phyloP scores from a whole-genome alignment of 2,888 invertebrate species.

The Ennomos quercinarius region DNA sequence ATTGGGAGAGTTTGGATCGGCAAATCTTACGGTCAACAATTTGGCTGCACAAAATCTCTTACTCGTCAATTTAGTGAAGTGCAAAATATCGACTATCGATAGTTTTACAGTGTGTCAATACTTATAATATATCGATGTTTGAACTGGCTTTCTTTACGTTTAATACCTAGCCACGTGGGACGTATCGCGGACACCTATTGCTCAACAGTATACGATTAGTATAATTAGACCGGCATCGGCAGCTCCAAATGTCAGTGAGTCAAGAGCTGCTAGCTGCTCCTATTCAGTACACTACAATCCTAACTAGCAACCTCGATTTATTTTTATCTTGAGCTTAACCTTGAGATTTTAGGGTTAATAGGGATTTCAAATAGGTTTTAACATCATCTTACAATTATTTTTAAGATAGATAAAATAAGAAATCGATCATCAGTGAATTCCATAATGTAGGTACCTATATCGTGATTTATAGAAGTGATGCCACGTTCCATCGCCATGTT shows the following conservation, averaged over 20 bases:
- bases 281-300: constrained; percentile 42
- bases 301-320: constrained; percentile 47
- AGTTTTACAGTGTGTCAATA: constrained; percentile 10
- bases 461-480: constrained; percentile 71
- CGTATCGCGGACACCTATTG: constrained; percentile 52
- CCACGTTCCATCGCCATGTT: constrained; percentile 57
- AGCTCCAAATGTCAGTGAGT: constrained; percentile 62
- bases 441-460: neutral
- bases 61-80: too few relatives aligned
- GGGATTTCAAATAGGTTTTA: too few relatives aligned
- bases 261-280: constrained; percentile 53
- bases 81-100: too few relatives aligned
- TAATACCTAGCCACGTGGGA: constrained; percentile 47
- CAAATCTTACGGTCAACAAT: too few relatives aligned
- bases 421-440: too few relatives aligned
- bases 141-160: constrained; percentile 7
- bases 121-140: constrained; percentile 2
- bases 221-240: constrained; percentile 59
- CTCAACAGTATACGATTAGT: constrained; percentile 52
- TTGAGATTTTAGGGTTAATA: too few relatives aligned
- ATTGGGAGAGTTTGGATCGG: too few relatives aligned
- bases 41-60: too few relatives aligned
- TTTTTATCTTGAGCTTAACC: too few relatives aligned
- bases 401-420: too few relatives aligned
- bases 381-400: too few relatives aligned